Evolutionary conservation across 2,797 vertebrate species (phyloP).

Genomic region (Sylvia borin): DNA sequence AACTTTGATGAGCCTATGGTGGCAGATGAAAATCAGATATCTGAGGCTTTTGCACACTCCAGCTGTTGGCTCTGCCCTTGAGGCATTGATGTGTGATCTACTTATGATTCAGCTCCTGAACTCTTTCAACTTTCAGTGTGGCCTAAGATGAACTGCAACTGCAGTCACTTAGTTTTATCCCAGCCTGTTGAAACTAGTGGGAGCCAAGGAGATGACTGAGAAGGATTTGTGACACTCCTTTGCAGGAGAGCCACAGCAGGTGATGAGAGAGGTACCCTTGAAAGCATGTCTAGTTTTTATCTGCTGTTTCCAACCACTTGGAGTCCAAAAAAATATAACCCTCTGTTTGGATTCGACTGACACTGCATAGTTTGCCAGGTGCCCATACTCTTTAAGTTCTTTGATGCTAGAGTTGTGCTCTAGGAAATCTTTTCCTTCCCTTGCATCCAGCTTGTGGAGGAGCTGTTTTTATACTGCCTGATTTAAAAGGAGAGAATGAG

Average conservation of each 20-base stretch:
- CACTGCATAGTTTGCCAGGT: not conserved
- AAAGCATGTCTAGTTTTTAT: not conserved
- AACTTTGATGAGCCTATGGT: not conserved
- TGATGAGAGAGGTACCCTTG: not conserved
- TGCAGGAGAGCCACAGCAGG: not conserved
- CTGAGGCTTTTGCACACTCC: not conserved
- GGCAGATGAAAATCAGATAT: not conserved
- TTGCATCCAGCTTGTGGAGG: not conserved
- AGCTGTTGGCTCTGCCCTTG: not conserved
- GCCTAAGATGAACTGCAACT: not conserved
- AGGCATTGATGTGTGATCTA: not conserved
- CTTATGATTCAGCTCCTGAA: not conserved
- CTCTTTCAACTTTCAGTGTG: not conserved
- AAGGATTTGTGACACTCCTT: not conserved
- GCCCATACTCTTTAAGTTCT: not conserved
- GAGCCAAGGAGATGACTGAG: not conserved
- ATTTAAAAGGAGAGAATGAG: conserved; percentile 6
- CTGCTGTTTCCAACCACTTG: not conserved
- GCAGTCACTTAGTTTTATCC: not conserved
- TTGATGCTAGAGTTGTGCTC: not conserved
- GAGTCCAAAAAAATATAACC: not conserved
- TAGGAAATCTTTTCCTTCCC: not conserved
- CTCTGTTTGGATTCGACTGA: not conserved
- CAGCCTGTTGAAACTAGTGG: not conserved
- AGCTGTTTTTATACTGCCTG: not conserved